Percentiles rank a stretch among this genome's conserved stretches.
phyloP scores from a whole-genome alignment of 2,113 vertebrate species.

The Nothoprocta pentlandii region DNA sequence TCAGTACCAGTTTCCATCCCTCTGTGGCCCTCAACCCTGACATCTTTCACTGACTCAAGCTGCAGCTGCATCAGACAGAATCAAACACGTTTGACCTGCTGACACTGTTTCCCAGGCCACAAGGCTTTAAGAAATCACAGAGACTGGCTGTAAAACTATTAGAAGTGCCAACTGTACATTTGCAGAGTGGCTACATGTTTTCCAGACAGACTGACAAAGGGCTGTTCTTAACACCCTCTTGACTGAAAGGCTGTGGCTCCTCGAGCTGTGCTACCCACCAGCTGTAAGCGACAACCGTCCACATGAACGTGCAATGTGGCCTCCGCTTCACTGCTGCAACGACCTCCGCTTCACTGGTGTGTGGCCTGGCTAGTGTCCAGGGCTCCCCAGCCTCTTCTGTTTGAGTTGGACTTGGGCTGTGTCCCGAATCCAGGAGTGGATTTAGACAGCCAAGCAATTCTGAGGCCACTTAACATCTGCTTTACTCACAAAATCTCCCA shows the following conservation, averaged over 20 bases:
- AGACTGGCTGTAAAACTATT: neutral
- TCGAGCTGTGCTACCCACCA: slow-evolving; percentile 20
- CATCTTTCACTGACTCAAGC: neutral
- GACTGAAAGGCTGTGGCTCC: neutral
- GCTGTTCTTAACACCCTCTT: neutral
- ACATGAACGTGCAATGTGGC: neutral
- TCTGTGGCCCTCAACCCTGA: neutral
- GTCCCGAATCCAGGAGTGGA: neutral
- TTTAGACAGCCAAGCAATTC: neutral
- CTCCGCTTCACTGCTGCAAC: neutral
- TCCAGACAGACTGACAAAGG: neutral
- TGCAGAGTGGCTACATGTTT: neutral
- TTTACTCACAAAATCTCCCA: neutral
- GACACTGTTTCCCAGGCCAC: neutral
- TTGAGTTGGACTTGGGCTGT: neutral
- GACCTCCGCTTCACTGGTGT: neutral
- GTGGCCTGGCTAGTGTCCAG: neutral
- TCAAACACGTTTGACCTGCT: neutral
- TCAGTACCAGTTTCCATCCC: too few relatives aligned
- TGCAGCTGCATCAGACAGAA: neutral
- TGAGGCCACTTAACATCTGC: neutral
- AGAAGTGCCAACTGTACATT: rapidly evolving
- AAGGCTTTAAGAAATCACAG: neutral
- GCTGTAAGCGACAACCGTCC: neutral
- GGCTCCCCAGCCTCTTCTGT: neutral